Evolutionary conservation across 2,888 invertebrate species (phyloP).

Genomic region (Cosmia pyralina): DNA sequence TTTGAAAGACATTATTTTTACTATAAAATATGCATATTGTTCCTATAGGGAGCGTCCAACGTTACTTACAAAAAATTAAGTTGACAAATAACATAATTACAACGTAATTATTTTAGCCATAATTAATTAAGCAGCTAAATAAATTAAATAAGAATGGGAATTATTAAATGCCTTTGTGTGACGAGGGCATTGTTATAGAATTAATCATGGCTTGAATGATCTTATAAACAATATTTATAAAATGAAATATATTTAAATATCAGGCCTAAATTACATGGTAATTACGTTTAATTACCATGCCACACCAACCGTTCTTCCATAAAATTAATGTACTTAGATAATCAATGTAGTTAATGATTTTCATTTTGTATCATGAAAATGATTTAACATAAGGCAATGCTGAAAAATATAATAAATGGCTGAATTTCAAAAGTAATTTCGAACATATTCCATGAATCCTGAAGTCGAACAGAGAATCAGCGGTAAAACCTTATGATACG

Average conservation of each 20-base stretch:
- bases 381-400: background rate
- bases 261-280: constrained; percentile 3
- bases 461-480: background rate
- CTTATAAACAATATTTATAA: background rate
- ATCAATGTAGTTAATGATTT: background rate
- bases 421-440: background rate
- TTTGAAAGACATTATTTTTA: too few relatives aligned
- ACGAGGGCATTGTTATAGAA: constrained; percentile 3
- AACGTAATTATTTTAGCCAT: background rate
- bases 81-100: background rate
- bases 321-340: background rate
- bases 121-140: constrained; percentile 1
- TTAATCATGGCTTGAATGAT: constrained; percentile 16
- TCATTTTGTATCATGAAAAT: constrained; percentile 5
- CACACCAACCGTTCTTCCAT: background rate
- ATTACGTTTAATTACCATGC: background rate
- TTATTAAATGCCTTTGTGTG: constrained; percentile 1
- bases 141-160: constrained; percentile 3
- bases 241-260: background rate
- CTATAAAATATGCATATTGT: too few relatives aligned
- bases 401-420: background rate
- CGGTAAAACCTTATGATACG: background rate
- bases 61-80: background rate
- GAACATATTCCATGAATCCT: background rate
- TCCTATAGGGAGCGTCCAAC: background rate